A percentile compares a stretch with the other conserved stretches of the same genome.
Conservation (phyloP, 2,888 invertebrate species). For the Sisyra terminalis region DNA sequence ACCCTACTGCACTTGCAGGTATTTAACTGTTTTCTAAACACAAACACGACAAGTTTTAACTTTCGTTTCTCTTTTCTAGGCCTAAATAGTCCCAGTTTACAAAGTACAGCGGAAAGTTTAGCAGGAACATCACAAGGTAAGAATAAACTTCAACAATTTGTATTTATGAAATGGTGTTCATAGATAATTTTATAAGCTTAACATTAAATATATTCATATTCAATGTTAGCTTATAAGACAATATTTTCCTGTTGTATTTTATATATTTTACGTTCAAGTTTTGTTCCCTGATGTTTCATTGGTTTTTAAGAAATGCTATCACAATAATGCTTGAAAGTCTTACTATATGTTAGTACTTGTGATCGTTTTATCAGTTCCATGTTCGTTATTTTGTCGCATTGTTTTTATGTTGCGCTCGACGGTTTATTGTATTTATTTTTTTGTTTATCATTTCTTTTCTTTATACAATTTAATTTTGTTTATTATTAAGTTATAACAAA, state of each 20-base stretch:
- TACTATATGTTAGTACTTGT: slow-evolving; percentile 4
- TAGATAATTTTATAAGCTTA: slow-evolving; percentile 36
- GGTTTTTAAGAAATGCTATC: slow-evolving; percentile 4
- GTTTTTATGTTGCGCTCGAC: slow-evolving; percentile 8
- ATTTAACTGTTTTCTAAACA: slow-evolving; percentile 16
- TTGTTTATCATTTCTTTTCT: slow-evolving; percentile 34
- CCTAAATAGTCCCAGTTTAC: slow-evolving; percentile 36
- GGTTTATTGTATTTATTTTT: slow-evolving; percentile 4
- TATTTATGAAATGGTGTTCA: not conserved
- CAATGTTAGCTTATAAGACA: not conserved
- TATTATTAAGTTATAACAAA: slow-evolving; percentile 5
- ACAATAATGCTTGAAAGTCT: slow-evolving; percentile 1
- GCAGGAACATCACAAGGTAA: slow-evolving; percentile 81
- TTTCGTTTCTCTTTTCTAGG: slow-evolving; percentile 37
- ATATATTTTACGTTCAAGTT: not conserved
- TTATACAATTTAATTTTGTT: slow-evolving; percentile 25
- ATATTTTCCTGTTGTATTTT: slow-evolving; percentile 1
- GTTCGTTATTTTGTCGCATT: slow-evolving; percentile 6
- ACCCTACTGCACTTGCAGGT: slow-evolving; percentile 64
- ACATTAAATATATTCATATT: slow-evolving; percentile 3
- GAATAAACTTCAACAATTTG: slow-evolving; percentile 17
- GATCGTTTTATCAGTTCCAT: slow-evolving; percentile 1
- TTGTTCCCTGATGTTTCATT: not conserved
- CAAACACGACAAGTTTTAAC: not conserved
- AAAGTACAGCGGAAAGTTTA: slow-evolving; percentile 46